Percentiles rank a stretch among this genome's conserved stretches.
These are phyloP conservation scores for Acipenser oxyrinchus DNA, from an alignment of 2,797 vertebrate genomes.

Conservation along the genomic window DNA sequence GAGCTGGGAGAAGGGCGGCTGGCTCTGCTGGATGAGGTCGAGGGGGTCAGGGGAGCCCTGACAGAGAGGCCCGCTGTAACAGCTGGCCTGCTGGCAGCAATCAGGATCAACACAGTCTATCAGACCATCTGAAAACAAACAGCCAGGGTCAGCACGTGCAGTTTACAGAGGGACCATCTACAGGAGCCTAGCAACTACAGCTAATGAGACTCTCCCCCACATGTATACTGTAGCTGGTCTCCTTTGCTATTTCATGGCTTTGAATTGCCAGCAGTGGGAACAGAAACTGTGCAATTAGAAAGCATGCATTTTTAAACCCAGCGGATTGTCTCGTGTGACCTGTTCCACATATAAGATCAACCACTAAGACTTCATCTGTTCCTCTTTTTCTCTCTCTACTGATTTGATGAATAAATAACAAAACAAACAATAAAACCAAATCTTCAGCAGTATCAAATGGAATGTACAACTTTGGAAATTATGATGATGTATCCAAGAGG, in stretches of 20 bases:
- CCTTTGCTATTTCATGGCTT: no score
- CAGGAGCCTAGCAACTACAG: no score
- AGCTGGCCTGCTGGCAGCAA: slow-evolving; percentile 85
- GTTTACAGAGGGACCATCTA: not conserved
- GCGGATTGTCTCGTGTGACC: no score
- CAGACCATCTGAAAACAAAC: slow-evolving; percentile 71
- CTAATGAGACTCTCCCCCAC: no score
- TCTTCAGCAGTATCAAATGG: not conserved
- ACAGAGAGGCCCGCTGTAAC: slow-evolving; percentile 77
- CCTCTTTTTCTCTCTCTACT: no score
- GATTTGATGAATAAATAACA: not conserved
- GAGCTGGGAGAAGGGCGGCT: slow-evolving; percentile 59
- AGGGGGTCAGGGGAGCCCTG: slow-evolving; percentile 87
- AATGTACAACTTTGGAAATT: slow-evolving; percentile 7
- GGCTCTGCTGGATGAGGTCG: slow-evolving; percentile 78
- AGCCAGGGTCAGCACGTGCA: not conserved
- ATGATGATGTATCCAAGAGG: not conserved
- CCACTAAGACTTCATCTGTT: no score
- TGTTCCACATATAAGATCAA: no score
- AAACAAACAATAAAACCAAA: slow-evolving; percentile 4
- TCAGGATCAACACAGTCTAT: slow-evolving; percentile 89
- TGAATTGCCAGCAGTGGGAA: no score
- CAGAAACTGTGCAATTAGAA: no score
- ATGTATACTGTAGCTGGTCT: no score
- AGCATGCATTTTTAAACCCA: no score